phyloP scores from a whole-genome alignment of 2,888 invertebrate species.

The Rhingia rostrata region DNA sequence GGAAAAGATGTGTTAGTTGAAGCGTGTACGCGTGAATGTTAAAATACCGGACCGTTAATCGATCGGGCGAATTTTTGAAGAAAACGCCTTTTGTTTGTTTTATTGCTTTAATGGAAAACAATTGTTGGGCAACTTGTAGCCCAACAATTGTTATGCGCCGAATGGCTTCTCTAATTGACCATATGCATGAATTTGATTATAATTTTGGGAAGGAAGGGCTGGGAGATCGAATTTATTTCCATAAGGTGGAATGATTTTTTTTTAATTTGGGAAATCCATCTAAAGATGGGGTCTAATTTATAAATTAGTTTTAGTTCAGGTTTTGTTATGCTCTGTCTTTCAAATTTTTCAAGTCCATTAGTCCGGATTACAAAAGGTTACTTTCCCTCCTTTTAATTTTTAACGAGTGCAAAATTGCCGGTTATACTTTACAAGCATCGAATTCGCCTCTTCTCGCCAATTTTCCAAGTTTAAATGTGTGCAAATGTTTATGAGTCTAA shows the following conservation, averaged over 20 bases:
- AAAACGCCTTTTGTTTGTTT: conserved; percentile 26
- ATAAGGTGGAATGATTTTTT: conserved; percentile 22
- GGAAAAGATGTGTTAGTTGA: conserved; percentile 63
- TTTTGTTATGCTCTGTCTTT: no score
- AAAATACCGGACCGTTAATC: conserved; percentile 64
- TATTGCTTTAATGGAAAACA: conserved; percentile 47
- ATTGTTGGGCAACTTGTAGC: conserved; percentile 59
- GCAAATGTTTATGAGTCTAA: no score
- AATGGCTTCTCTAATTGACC: conserved; percentile 72
- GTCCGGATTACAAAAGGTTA: no score
- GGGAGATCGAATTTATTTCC: conserved; percentile 20
- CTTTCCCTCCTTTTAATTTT: no score
- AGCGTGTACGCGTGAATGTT: conserved; percentile 71
- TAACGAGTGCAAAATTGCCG: no score
- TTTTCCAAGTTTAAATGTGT: no score
- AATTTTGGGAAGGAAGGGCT: neutral
- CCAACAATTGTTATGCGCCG: conserved; percentile 43
- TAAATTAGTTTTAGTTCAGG: no score
- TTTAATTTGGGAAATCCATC: neutral
- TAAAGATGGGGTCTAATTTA: no score
- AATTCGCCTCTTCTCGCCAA: no score
- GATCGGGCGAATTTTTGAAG: conserved; percentile 54
- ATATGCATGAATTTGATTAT: conserved; percentile 66
- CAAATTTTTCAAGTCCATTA: no score
- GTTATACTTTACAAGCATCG: no score